Base-by-base conservation (phyloP, 2,888 invertebrate genomes). In the Campopleginae sp. region DNA sequence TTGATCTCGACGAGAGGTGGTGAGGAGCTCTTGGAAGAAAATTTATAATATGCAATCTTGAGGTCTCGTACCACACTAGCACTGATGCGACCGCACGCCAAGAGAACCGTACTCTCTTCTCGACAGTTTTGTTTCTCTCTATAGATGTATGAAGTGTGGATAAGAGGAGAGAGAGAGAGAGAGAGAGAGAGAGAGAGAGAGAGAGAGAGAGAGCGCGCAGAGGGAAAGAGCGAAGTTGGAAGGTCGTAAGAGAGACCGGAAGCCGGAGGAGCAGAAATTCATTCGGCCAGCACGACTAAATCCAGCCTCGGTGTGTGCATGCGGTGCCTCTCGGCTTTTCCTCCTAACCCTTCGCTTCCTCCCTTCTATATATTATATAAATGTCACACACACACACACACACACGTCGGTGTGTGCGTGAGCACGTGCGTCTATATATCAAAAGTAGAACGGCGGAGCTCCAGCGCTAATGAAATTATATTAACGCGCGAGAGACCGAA, bases 281-380 rank as follows among this genome's bases (percentile, higher is more conserved):
- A 82, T 82, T 82, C 81, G 76, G 81, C 81, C 81, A n/a, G n/a
- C n/a, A 70, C 70, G 81, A 82, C 63, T 82, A 82, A 76, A 82
- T 82, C 81, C 81, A 82, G 38, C 68, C 75, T 38, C 27, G 81
- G 80, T 80, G 58, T 63, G 61, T 54, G 72, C 19, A 74, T 74
- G 74, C 66, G 58, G 74, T 74, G 33, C 51, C 31, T 38, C 31
- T 48, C 33, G 38, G n/a, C 54, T 38, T 33, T 27, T 61, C 44
- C 58, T 33, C n/a, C 4, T 58, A 42, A 54, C 54, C 58, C 58
- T 44, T 31, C 14, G 23, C 66, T 23, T 23, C 27, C n/a, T n/a
- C 46, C 38, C 10, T 19, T 23, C 79, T 38, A 33, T 66, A 19
- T 23, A 19, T 51, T 33, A 38, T 51, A 48, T 38, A 46, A 31